These are phyloP conservation scores for Oriolus oriolus DNA, from an alignment of 2,113 vertebrate genomes.

Conservation along the genomic window DNA sequence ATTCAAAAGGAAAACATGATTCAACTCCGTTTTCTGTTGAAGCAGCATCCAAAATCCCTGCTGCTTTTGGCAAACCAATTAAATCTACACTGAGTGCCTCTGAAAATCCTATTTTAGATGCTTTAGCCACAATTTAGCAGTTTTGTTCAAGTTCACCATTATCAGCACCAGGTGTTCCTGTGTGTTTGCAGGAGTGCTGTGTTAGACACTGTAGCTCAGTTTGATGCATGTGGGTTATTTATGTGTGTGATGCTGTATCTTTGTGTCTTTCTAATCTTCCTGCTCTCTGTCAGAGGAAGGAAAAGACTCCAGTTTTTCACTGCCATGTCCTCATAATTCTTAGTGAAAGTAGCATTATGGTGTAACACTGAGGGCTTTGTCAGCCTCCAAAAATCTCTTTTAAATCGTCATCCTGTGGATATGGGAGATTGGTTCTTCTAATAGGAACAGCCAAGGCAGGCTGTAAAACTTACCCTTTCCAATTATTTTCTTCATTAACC, in stretches of 20 bases:
- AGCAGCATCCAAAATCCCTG: neutral
- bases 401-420: neutral
- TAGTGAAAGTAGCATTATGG: neutral
- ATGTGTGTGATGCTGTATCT: neutral
- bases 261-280: neutral
- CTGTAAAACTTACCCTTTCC: neutral
- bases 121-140: neutral
- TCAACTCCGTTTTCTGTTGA: neutral
- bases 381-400: neutral
- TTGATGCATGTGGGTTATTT: neutral
- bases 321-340: neutral
- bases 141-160: neutral
- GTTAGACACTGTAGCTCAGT: neutral
- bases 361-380: neutral
- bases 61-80: neutral
- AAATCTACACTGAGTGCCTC: neutral
- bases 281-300: neutral
- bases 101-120: neutral
- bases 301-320: neutral
- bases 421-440: neutral
- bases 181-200: neutral
- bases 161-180: neutral
- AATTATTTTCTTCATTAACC: conserved; percentile 10
- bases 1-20: neutral
- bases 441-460: neutral